These are phyloP conservation scores for Rhabdornis inornatus DNA, from an alignment of 2,113 vertebrate species.

Conservation along the genomic window DNA sequence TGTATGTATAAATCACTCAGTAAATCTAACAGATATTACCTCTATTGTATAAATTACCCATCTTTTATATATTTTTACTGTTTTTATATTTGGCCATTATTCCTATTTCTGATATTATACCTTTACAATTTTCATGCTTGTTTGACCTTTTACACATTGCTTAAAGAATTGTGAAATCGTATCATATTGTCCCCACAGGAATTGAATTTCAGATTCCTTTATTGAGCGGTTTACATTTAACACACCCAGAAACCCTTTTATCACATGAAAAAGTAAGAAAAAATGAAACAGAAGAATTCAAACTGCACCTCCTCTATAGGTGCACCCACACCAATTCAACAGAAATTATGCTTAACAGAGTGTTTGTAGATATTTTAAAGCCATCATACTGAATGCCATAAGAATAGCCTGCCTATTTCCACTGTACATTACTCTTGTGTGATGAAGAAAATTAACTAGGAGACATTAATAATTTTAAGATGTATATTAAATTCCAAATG, in stretches of 20 bases:
- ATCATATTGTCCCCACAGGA: background rate
- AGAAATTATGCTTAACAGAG: background rate
- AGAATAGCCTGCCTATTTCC: background rate
- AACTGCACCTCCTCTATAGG: background rate
- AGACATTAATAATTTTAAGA: background rate
- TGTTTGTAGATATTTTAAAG: background rate
- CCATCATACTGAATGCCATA: background rate
- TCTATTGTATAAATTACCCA: background rate
- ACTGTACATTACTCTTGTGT: background rate
- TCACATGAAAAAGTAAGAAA: constrained; percentile 22
- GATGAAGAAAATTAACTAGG: background rate
- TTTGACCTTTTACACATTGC: background rate
- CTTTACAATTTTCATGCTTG: background rate
- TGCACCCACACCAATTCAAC: background rate
- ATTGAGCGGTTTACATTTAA: constrained; percentile 7
- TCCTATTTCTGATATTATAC: constrained; percentile 1
- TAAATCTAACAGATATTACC: background rate
- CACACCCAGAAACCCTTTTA: background rate
- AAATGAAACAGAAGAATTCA: background rate
- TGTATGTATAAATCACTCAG: background rate
- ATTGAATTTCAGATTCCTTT: background rate
- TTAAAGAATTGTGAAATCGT: constrained; percentile 36
- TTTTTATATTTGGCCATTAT: background rate
- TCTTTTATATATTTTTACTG: background rate
- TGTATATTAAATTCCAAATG: background rate